Evolutionary conservation across 2,797 vertebrate genomes (phyloP).

Genomic region (Spinibarbus caldwelli): DNA sequence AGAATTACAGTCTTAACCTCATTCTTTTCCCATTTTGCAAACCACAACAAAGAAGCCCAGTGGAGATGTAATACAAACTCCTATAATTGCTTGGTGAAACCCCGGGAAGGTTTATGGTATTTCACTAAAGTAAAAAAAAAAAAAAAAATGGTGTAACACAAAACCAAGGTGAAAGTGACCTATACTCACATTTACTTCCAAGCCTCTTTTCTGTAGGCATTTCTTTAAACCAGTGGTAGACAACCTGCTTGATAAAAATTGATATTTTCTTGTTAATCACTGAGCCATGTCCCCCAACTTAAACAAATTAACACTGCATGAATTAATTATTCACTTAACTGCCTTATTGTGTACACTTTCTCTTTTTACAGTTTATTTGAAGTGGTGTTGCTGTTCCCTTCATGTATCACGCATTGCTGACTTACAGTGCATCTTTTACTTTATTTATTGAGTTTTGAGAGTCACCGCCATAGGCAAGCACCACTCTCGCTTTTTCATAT

Average conservation of each 20-base stretch:
- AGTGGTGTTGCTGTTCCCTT: background rate
- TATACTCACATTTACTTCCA: too few species aligned
- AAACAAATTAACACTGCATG: background rate
- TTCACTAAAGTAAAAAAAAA: background rate
- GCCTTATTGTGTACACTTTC: background rate
- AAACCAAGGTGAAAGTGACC: slow-evolving; percentile 4
- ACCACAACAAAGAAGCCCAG: slow-evolving; percentile 14
- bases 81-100: background rate
- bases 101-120: background rate
- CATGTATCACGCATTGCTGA: background rate
- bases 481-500: background rate
- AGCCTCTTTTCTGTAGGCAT: background rate
- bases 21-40: slow-evolving; percentile 37
- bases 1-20: slow-evolving; percentile 36
- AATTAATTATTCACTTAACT: background rate
- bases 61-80: slow-evolving; percentile 15
- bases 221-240: background rate
- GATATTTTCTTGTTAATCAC: background rate
- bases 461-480: too few species aligned
- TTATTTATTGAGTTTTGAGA: too few species aligned
- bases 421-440: too few species aligned
- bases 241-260: background rate
- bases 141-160: background rate
- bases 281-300: background rate
- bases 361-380: background rate